Evolutionary conservation across 1,140 invertebrate genomes (phyloP), one percentile per base, ranked within the genome.

Genomic region (honey bee (Apis mellifera)): DNA sequence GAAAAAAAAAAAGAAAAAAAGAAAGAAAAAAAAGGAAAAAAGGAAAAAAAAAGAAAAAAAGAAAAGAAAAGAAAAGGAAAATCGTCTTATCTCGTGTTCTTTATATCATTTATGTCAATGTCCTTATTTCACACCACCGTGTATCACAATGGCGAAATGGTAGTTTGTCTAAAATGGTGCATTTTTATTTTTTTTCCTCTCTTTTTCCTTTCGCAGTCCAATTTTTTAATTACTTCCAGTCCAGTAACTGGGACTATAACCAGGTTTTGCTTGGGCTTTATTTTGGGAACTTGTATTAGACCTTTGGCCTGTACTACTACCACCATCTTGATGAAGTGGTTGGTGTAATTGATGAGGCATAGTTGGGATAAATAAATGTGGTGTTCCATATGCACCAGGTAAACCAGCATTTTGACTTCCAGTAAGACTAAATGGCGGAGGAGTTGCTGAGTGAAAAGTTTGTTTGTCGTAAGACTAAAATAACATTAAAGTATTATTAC

Each of bases 381-480:
- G 95, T 54, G 94, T 90, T 86, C 95, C 95, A 7, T 96, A 95
- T 82, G 95, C 96, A 86, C 95, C 95, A 21, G 96, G 96, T 86
- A 97, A 95, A 52, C 96, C 96, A 73, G 96, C 96, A 86, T 95
- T 96, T 90, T 97, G 97, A 84, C 95, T 97, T 62, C 96, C 96
- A 54, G 96, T 95, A 86, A 97, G 92, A 79, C 96, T 96, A 92
- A 97, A 97, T 55, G 97, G 97, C 52, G 97, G 97, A 48, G 97
- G 97, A 59, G 97, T 97, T 74, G 96, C 97, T 69, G 97, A 97
- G 92, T 97, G 97, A 94, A 97, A 97, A 89, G 96, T 96, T 92
- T 97, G 96, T 94, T 98, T 98, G 83, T 98, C 97, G 92, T 97
- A 97, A 7, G 97, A 97, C 97, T 98, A 92, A 26, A 95, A 94